These are phyloP conservation scores for Thunnus maccoyii DNA, from an alignment of 2,113 vertebrate genomes.

Conservation along the genomic window DNA sequence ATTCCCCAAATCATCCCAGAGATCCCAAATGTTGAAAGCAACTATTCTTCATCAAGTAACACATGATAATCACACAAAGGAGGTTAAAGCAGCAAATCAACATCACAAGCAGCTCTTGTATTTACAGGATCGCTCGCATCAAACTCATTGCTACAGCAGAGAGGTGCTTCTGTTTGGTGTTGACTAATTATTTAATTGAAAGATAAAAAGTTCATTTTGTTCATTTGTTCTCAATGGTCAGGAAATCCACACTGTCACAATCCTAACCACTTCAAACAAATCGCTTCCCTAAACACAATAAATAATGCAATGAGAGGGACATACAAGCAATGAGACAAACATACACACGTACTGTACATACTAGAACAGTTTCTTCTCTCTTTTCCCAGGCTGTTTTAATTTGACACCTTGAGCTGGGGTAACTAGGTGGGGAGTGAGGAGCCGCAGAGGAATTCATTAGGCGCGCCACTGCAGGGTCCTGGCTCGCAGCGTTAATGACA, in stretches of 20 bases:
- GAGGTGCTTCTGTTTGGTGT: conserved; percentile 23
- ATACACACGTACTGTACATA: conserved; percentile 48
- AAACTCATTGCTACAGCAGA: conserved; percentile 38
- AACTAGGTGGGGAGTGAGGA: conserved; percentile 88
- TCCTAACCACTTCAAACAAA: conserved; percentile 45
- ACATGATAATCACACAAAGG: conserved; percentile 4
- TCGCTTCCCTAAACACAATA: conserved; percentile 32
- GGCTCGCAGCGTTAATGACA: conserved; percentile 95
- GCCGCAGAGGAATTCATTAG: conserved; percentile 99
- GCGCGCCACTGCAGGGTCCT: conserved; percentile 92
- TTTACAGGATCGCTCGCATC: conserved; percentile 16
- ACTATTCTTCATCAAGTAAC: conserved; percentile 50
- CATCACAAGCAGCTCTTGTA: conserved; percentile 32
- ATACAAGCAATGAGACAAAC: conserved; percentile 37
- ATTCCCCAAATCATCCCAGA: conserved; percentile 61
- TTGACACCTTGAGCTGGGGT: conserved; percentile 98
- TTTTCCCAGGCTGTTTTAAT: conserved; percentile 91
- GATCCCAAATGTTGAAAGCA: conserved; percentile 42
- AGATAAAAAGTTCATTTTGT: conserved; percentile 34
- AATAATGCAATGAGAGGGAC: conserved; percentile 43
- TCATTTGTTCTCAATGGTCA: conserved; percentile 39
- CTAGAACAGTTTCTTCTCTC: conserved; percentile 36
- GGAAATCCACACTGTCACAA: conserved; percentile 28
- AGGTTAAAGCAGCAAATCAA: conserved; percentile 44
- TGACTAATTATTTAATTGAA: conserved; percentile 22